Base-by-base conservation (phyloP, 2,888 invertebrate species). In the Aspidiotus rigidus region DNA sequence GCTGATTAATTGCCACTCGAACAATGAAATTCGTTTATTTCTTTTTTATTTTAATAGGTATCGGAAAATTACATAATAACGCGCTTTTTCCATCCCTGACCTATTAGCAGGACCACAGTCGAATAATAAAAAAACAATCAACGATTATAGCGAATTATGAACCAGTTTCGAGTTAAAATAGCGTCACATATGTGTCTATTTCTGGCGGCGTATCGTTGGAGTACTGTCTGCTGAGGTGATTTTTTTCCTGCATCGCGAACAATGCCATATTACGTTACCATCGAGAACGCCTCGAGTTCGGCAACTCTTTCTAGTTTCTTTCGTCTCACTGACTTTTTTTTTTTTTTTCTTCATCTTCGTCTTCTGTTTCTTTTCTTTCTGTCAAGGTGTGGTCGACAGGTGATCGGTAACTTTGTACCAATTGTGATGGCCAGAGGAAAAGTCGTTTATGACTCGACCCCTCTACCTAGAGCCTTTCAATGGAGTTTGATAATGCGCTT, bases 241-340 rank as follows among this genome's bases (percentile, higher is more conserved):
- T 49, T 28, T 28, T 28, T 28, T 28, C 28, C 28, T n/a, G 49
- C 49, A n/a, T 15, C 10, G 16, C 10, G 16, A 57, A 57, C 57
- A 57, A 57, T 57, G 16, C 62, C 28, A 42, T 42, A 62, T 62
- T 62, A 41, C 42, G 17, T 62, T 62, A 66, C 66, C 56, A 57
- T 41, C 53, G 57, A 60, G 67, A 59, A 67, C 67, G 67, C 67
- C 67, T 67, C 49, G 39, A 67, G 67, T 67, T 60, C 67, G 67
- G 59, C 67, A 67, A 67, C 67, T 60, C 42, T 67, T 67, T 11
- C 17, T 7, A 16, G 13, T 28, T 42, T 67, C 13, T 49, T 11
- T 28, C 28, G 54, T 39, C 53, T 39, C 64, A 40, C 55, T 11
- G 28, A 10, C 59, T 59, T 13, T 59, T 60, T 64, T 56, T 56